Evolutionary conservation across 2,113 vertebrate genomes (phyloP).

Genomic region (Ochotona princeps): DNA sequence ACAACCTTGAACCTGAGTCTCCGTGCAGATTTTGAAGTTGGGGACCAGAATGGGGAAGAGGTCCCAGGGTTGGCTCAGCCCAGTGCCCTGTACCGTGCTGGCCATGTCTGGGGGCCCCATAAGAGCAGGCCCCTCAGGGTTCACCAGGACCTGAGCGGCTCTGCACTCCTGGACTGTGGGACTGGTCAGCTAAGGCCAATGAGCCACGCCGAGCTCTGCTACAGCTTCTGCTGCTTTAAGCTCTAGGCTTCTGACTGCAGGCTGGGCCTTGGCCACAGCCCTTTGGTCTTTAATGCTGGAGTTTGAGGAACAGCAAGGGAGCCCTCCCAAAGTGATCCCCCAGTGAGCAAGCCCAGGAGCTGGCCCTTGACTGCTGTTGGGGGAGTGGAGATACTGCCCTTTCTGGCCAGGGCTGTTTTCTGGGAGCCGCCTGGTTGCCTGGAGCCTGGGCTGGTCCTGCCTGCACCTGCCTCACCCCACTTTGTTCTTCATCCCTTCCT

Average conservation of each 20-base stretch:
- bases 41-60: too few species aligned
- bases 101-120: background rate
- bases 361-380: background rate
- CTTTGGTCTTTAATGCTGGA: too few species aligned
- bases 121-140: rapidly evolving
- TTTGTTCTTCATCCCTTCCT: background rate
- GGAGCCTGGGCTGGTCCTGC: background rate
- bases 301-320: background rate
- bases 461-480: background rate
- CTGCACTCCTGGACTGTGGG: background rate
- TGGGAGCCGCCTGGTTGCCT: background rate
- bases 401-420: background rate
- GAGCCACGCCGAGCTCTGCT: background rate
- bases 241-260: background rate
- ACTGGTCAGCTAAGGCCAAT: rapidly evolving
- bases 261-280: too few species aligned
- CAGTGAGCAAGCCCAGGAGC: background rate
- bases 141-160: background rate
- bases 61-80: rapidly evolving
- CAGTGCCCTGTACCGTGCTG: background rate
- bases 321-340: background rate
- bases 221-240: background rate
- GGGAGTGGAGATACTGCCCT: background rate
- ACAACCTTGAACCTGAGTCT: too few species aligned
- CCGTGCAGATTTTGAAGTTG: background rate